Evolutionary conservation across 1,140 invertebrate species (phyloP), one percentile per base, ranked within the genome.

Genomic region (Trialeurodes vaporariorum): DNA sequence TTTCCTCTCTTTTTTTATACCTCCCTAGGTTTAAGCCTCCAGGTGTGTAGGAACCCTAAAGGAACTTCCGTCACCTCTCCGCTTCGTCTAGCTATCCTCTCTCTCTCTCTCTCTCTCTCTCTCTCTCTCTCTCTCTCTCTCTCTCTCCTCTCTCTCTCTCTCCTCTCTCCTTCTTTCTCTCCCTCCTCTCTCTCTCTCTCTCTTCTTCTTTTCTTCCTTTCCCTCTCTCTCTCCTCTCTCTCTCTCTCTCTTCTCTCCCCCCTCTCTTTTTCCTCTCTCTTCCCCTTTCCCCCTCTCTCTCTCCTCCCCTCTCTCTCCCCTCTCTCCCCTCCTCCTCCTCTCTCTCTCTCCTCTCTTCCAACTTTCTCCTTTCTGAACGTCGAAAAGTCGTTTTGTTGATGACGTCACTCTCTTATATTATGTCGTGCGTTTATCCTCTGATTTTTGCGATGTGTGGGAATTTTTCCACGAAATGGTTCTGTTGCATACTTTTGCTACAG

Each of bases 241-340:
- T 66, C 25, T 60, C 34, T 24, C 58, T 61, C 40, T 64, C 60
- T 69, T 63, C 61, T 61, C 63, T n/a, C 65, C 67, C 40, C 61
- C 63, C 49, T 64, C 60, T 49, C 61, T 63, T 68, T 68, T 61
- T 27, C 59, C 68, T 25, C 58, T 25, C 25, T 63, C 65, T 58
- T 62, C 60, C 25, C 65, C 64, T 59, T 63, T 69, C 62, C 61
- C 25, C 62, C 40, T 60, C 59, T 65, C 27, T 26, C 62, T 25
- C 61, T 64, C 49, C 27, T 49, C 26, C 40, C 13, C 59, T 27
- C 49, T 26, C 34, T 25, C 64, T 17, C 34, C 61, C 25, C 26
- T 49, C 59, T 26, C 23, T 1, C 66, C 5, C 1, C 11, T 25
- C 27, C 27, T 34, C 22, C 26, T 58, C 26, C 63, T 59, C 63